phyloP scores from a whole-genome alignment of 2,797 vertebrate genomes.

The Tinamus major region DNA sequence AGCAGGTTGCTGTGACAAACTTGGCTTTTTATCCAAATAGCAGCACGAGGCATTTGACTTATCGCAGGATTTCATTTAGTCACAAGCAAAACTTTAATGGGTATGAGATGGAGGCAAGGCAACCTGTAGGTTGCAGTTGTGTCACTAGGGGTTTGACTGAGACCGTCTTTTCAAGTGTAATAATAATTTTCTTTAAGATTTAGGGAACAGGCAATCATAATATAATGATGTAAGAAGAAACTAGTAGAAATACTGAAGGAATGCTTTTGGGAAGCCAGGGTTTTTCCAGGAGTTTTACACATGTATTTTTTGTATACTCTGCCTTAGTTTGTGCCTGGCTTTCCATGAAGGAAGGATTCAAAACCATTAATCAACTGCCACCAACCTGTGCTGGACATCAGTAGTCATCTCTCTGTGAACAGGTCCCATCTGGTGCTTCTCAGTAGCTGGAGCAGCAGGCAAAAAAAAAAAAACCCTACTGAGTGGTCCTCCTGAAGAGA shows the following conservation, averaged over 20 bases:
- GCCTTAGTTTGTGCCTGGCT: background rate
- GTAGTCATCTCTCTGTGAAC: background rate
- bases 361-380: background rate
- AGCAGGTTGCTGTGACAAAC: background rate
- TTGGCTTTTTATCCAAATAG: accelerated
- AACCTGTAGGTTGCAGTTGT: background rate
- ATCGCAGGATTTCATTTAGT: accelerated
- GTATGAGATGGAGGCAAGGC: background rate
- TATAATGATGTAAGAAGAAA: background rate
- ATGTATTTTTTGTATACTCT: background rate
- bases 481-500: accelerated
- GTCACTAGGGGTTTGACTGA: background rate
- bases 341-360: accelerated
- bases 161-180: background rate
- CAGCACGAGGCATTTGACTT: accelerated
- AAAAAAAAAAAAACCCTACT: background rate
- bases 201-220: background rate
- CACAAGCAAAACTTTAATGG: background rate
- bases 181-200: background rate
- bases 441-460: background rate
- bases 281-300: too few relatives aligned
- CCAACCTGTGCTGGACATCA: accelerated
- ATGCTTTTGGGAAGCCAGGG: background rate
- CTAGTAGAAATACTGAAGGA: background rate
- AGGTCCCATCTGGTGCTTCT: background rate